Evolutionary conservation across 2,888 invertebrate species (phyloP).

Genomic region (Ornithoptera alexandrae): DNA sequence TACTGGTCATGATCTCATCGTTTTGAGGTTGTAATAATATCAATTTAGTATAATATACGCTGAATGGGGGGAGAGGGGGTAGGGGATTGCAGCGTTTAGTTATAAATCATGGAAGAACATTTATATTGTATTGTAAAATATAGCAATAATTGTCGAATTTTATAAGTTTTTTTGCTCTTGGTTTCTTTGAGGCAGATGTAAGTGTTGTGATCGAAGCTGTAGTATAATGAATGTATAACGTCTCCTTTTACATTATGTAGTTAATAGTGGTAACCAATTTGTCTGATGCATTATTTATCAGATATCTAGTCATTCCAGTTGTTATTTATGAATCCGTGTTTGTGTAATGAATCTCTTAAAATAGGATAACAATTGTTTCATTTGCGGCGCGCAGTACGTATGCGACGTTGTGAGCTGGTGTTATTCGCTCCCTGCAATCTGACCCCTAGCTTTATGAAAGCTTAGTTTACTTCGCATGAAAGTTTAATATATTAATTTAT

Average conservation of each 20-base stretch:
- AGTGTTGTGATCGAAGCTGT: background rate
- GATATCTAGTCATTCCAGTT: constrained; percentile 29
- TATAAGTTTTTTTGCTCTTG: background rate
- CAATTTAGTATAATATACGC: background rate
- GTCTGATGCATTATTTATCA: background rate
- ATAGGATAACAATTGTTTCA: constrained; percentile 24
- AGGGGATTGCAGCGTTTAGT: background rate
- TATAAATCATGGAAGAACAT: background rate
- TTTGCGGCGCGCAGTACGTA: background rate
- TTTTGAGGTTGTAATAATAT: background rate
- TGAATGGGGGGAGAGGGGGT: background rate
- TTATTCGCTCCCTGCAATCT: background rate
- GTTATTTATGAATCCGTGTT: constrained; percentile 21
- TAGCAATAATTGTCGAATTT: constrained; percentile 33
- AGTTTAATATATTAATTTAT: background rate
- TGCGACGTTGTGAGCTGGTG: no score
- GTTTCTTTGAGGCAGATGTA: background rate
- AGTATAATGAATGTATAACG: background rate
- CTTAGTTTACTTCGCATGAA: background rate
- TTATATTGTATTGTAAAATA: constrained; percentile 11
- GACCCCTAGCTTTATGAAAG: background rate
- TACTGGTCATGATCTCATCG: background rate
- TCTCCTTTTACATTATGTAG: constrained; percentile 1
- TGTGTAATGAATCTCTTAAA: constrained; percentile 25
- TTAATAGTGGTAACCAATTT: background rate